Evolutionary conservation across 2,888 invertebrate genomes (phyloP), one percentile per base, ranked within the genome.

Genomic region (Mesorhabditis spiculigera): DNA sequence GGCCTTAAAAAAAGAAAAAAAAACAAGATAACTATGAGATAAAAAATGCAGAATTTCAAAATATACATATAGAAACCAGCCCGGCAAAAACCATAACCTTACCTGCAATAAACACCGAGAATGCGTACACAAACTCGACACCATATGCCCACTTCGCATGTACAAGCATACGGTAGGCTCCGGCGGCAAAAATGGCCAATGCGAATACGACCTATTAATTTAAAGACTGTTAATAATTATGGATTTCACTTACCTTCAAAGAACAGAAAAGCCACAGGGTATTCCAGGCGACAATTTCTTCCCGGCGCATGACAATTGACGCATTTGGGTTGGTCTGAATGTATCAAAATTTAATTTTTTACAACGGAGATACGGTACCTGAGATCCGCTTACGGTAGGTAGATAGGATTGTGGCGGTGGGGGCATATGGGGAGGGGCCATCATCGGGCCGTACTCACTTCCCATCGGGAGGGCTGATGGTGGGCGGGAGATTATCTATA

Each of bases 121-220:
- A 13, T n/a, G 58, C 58, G 58, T 50, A 50, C 10, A 10, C 58
- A 10, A 50, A 50, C 58, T 50, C 58, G 58, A 50, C 58, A n/a
- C 58, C 58, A 50, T 13, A n/a, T 50, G 58, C 58, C 58, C 58
- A 50, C n/a, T 50, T 50, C 58, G 58, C 58, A n/a, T 50, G 58
- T n/a, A 13, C 10, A 10, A 50, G n/a, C 58, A 50, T 50, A 10
- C 58, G 58, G 58, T 13, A 50, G n/a, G n/a, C 58, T 10, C 58
- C 58, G 58, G n/a, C 10, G 10, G 10, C 58, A n/a, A 50, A 50
- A 50, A 50, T 50, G 10, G 58, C 58, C 58, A 50, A 50, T n/a
- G 10, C 58, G 3, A 10, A 50, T 10, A 50, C 10, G 1, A 50
- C 58, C 58, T 50, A n/a, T n/a, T n/a, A 50, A 50, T n/a, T n/a